Base-by-base conservation (phyloP, 2,113 vertebrate genomes). In the Microtus oregoni region DNA sequence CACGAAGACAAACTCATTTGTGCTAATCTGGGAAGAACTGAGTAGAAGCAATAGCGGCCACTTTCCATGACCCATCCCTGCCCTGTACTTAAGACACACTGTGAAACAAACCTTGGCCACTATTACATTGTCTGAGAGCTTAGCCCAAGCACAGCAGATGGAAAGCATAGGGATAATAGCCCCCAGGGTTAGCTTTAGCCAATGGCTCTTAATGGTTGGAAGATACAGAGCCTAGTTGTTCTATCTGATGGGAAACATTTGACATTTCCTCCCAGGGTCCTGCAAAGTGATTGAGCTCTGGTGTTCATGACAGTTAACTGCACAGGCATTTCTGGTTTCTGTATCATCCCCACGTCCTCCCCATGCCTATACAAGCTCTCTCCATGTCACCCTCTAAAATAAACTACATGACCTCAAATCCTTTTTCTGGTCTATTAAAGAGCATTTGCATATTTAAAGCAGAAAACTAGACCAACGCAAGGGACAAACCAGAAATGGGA, bases 361-460 rank as follows among this genome's bases (percentile, higher is more conserved):
- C 19, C 19, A 30, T 11, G 5, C 13, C 58, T 38, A 32, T 1
- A 32, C 8, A 12, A 30, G 4, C 35, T 85, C 11, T 75, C 19
- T 38, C 76, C 38, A 88, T 35, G 72, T n/a, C 44, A 41, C 19
- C 77, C 78, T 95, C 61, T 63, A 78, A 94, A 94, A 90, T 44
- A 93, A 93, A 72, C 28, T 47, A 10, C 26, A 24, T 26, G n/a
- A 13, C 26, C 22, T 61, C 26, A 70, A 65, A 90, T 70, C 14
- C 9, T 92, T 67, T 15, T 38, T 55, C 65, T 58, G 22, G 4
- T 38, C 41, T 77, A 15, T 63, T 76, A 28, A 28, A 12, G 22
- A 22, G 7, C 7, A 61, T 32, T 68, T 41, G 13, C 28, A 19
- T n/a, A 24, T 92, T 90, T 75, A 52, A 91, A 86, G 55, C 22